Evolutionary conservation across 2,797 vertebrate species (phyloP), one percentile per base, ranked within the genome.

Genomic region (Ibycter americanus): DNA sequence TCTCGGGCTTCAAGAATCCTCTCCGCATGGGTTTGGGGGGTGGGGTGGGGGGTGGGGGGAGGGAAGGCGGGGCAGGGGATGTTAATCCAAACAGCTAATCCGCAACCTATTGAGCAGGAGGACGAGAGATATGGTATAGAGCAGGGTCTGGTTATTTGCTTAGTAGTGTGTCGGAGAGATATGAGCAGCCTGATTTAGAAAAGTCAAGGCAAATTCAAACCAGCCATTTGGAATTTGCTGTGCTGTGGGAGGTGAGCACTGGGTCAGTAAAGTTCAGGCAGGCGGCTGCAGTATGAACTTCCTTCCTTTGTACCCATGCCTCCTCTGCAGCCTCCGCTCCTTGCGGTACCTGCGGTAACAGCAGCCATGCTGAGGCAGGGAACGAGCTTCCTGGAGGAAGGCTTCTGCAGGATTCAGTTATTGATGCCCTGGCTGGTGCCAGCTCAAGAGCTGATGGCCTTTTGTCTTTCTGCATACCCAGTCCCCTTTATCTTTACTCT

Each of bases 1-100:
- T 90, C 79, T 95, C 6, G 6, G 79, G 95, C 94, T 97, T 93
- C 61, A 47, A 51, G 68, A 93, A 84, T 90, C 87, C 63, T 91
- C 95, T 89, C 90, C 92, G 79, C 87, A 44, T 90, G 91, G 91
- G 83, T 82, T 96, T 90, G 54, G 22, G 68, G 70, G 42, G 7
- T 1, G 29, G 47, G 14, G 44, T 56, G 55, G 42, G 72, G 55
- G n/a, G 71, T 58, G 56, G 21, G 38, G 47, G 36, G 26, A 81
- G 40, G 15, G 49, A 78, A 47, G 63, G 58, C 15, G 78, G 63
- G 82, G 42, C 42, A 42, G 42, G 74, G 72, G 44, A 83, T 92
- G 73, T 90, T 96, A 96, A 96, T 97, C 96, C 76, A 44, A 76
- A 94, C 93, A 93, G 92, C 95, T 97, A 97, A 97, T 97, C 96